Evolutionary conservation across 2,113 vertebrate species (phyloP).

Genomic region (Collichthys lucidus): DNA sequence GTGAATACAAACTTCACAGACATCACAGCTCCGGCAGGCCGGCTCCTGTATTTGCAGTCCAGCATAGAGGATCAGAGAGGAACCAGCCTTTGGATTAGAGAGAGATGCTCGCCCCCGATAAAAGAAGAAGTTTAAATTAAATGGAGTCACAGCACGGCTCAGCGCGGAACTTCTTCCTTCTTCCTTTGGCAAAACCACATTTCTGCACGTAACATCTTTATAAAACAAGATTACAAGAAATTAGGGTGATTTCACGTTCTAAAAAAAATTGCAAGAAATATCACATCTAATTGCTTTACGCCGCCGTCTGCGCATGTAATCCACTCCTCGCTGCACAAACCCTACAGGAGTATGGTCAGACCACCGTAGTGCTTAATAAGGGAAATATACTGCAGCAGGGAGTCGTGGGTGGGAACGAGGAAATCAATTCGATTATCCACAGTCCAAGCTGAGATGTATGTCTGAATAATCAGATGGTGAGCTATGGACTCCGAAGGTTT

Average conservation of each 20-base stretch:
- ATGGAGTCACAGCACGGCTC: conserved; percentile 33
- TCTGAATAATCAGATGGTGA: conserved; percentile 42
- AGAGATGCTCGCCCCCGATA: conserved; percentile 55
- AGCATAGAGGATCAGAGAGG: conserved; percentile 55
- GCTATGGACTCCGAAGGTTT: conserved; percentile 29
- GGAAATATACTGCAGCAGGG: conserved; percentile 48
- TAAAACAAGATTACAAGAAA: conserved; percentile 32
- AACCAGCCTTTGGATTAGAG: conserved; percentile 60
- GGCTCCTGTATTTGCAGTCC: conserved; percentile 43
- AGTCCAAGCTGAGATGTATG: conserved; percentile 25
- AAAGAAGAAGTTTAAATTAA: conserved; percentile 56
- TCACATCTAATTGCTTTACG: neutral
- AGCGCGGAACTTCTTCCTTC: neutral
- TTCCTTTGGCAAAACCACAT: neutral
- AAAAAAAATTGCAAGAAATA: neutral
- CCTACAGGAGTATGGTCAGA: neutral
- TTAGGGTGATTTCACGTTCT: neutral
- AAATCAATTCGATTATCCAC: conserved; percentile 54
- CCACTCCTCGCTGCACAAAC: conserved; percentile 11
- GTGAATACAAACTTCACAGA: conserved; percentile 43
- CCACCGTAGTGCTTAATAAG: conserved; percentile 50
- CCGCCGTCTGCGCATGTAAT: neutral
- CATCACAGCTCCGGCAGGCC: conserved; percentile 26
- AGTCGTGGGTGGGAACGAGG: conserved; percentile 44
- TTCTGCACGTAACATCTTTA: neutral